Base-by-base conservation (phyloP, 2,797 vertebrate genomes). In the Crypturellus tataupa region DNA sequence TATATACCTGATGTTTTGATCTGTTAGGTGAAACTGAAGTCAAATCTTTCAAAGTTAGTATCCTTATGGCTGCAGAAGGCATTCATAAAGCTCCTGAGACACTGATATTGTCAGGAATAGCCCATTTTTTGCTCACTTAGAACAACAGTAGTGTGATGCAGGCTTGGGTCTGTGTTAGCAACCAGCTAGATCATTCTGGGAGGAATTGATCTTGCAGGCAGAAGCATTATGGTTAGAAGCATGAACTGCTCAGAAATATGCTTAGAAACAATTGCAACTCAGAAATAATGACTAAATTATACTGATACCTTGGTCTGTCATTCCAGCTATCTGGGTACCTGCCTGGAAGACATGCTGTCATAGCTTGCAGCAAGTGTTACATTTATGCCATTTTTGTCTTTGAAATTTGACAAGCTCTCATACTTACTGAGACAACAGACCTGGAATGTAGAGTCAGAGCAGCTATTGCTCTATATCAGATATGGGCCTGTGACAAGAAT, bases 81-180 rank as follows among this genome's bases (percentile, higher is more conserved):
- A 63, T 29, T 33, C 9, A 55, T 37, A 86, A 80, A 62, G 12
- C 23, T 73, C 24, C 17, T 42, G 67, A 83, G 55, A n/a, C 55
- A 69, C 25, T 12, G 42, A 2, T 10, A 37, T 14, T 65, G 19
- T 18, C 31, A 71, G 20, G 44, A 68, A 78, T 71, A 64, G 6
- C 9, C 29, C 3, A 7, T 60, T 53, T 72, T 89, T 80, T 69
- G 1, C 19, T 67, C 60, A 21, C 8, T 82, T 56, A 42, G 10
- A 25, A 29, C 49, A 31, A 35, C 18, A 59, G 37, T 7, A 1
- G 12, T 37, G 63, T 0, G 0, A 47, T 0, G 0, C 12, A 23
- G 21, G 2, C 10, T 73, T 53, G 9, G 31, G 7, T 71, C 33
- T 70, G n/a, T 29, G 24, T 16, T 59, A 68, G 33, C 23, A 42